A percentile compares a stretch with the other conserved stretches of the same genome.
Conservation (phyloP, 1,140 invertebrate species). For the Eurytemora carolleeae region DNA sequence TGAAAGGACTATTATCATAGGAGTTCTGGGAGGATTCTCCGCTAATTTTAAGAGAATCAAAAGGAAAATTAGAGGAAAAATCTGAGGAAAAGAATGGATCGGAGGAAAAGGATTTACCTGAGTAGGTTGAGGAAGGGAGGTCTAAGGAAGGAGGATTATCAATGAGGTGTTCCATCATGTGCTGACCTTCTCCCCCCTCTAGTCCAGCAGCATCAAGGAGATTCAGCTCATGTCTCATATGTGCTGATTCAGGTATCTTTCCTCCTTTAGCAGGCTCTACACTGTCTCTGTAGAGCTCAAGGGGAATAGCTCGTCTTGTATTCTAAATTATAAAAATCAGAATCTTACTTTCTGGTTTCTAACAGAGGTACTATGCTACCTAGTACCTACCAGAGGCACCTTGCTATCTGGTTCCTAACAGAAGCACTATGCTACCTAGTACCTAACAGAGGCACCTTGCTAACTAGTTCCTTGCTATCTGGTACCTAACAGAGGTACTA, state of each 20-base stretch:
- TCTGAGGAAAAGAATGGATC: neutral
- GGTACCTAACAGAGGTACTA: too few relatives aligned
- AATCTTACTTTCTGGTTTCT: too few relatives aligned
- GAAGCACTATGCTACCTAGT: too few relatives aligned
- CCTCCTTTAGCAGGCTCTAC: constrained; percentile 6
- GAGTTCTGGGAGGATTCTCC: too few relatives aligned
- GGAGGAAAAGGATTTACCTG: neutral
- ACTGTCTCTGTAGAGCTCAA: neutral
- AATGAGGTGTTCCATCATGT: constrained; percentile 3
- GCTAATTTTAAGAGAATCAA: too few relatives aligned
- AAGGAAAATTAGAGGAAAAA: neutral
- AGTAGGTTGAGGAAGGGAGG: neutral
- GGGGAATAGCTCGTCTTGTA: neutral
- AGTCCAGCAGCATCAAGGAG: constrained; percentile 12
- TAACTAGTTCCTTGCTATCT: too few relatives aligned
- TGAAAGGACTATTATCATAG: too few relatives aligned
- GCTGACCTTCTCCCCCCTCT: neutral
- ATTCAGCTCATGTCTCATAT: constrained; percentile 3
- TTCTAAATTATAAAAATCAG: constrained; percentile 6
- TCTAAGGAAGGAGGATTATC: constrained; percentile 5
- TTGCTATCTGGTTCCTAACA: too few relatives aligned
- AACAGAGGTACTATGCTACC: too few relatives aligned
- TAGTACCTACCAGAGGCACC: too few relatives aligned
- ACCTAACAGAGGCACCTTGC: too few relatives aligned
- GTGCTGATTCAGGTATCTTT: constrained; percentile 6